phyloP scores from a whole-genome alignment of 2,888 invertebrate species.

The Camptogramma bilineatum region DNA sequence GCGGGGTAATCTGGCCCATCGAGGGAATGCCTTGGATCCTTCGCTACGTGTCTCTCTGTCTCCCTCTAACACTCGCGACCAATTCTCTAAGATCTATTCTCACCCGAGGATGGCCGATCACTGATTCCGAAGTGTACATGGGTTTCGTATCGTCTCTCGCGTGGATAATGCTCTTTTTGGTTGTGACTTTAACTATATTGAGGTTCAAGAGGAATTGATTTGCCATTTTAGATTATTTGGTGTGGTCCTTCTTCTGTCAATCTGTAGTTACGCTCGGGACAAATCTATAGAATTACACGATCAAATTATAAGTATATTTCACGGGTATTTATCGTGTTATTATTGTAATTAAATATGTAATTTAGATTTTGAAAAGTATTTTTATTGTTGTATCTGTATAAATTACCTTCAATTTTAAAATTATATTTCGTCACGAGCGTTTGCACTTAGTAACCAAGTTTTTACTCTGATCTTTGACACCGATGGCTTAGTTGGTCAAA shows the following conservation, averaged over 20 bases:
- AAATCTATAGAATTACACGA: background rate
- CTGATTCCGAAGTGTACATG: conserved; percentile 93
- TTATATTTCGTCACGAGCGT: background rate
- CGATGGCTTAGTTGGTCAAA: conserved; percentile 28
- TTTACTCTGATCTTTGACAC: conserved; percentile 9
- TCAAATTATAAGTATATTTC: background rate
- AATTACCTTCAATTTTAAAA: no score
- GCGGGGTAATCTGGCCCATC: conserved; percentile 98
- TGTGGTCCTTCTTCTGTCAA: conserved; percentile 19
- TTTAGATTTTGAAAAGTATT: no score
- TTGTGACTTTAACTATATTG: conserved; percentile 91
- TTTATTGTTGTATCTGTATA: no score
- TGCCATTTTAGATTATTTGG: conserved; percentile 47
- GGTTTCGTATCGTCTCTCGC: conserved; percentile 94
- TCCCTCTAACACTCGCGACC: conserved; percentile 97
- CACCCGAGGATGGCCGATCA: conserved; percentile 94
- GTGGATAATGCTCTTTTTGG: conserved; percentile 94
- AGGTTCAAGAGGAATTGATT: conserved; percentile 91
- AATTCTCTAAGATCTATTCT: conserved; percentile 94
- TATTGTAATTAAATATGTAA: background rate
- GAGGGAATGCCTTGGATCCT: conserved; percentile 96
- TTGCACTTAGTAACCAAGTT: background rate
- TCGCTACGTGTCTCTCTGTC: conserved; percentile 92
- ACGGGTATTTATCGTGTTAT: background rate
- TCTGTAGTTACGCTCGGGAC: background rate